Conservation (phyloP, 53 echinoderm and acorn worm genomes). For the Holothuria scabra region DNA sequence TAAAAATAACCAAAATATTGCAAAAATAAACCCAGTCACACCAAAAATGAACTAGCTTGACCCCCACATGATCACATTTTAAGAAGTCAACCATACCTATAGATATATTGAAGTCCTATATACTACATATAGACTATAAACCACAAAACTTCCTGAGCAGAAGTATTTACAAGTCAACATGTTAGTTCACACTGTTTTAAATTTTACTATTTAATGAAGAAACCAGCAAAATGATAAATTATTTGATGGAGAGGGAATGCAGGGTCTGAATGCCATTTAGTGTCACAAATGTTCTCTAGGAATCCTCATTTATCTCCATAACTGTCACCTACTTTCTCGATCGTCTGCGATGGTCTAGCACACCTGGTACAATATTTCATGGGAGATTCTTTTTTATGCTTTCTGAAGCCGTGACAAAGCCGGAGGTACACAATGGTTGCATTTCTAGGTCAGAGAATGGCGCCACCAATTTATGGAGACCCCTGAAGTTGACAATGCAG, state of each 20-base stretch:
- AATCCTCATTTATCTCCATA: conserved; percentile 46
- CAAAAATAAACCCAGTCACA: too few species aligned
- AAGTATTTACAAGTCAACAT: too few species aligned
- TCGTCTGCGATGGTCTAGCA: background rate
- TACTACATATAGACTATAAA: too few species aligned
- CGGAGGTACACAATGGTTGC: background rate
- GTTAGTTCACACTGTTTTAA: too few species aligned
- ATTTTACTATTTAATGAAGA: conserved; percentile 24
- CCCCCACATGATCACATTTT: too few species aligned
- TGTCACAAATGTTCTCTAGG: conserved; percentile 28
- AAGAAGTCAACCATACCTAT: too few species aligned
- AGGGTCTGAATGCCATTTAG: background rate
- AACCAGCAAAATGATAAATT: conserved; percentile 13
- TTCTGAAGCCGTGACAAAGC: background rate
- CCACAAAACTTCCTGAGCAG: too few species aligned
- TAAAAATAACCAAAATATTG: too few species aligned
- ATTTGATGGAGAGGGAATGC: conserved; percentile 20
- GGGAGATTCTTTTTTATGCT: background rate
- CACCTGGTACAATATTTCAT: conserved; percentile 41
- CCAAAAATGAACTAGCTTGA: too few species aligned
- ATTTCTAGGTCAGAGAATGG: conserved; percentile 47
- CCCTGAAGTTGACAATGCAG: too few species aligned
- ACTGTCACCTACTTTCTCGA: conserved; percentile 18
- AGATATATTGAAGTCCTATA: too few species aligned
- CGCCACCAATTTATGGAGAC: conserved; percentile 25